Conservation (phyloP, 2,888 invertebrate species). For the Ephialtes manifestator region DNA sequence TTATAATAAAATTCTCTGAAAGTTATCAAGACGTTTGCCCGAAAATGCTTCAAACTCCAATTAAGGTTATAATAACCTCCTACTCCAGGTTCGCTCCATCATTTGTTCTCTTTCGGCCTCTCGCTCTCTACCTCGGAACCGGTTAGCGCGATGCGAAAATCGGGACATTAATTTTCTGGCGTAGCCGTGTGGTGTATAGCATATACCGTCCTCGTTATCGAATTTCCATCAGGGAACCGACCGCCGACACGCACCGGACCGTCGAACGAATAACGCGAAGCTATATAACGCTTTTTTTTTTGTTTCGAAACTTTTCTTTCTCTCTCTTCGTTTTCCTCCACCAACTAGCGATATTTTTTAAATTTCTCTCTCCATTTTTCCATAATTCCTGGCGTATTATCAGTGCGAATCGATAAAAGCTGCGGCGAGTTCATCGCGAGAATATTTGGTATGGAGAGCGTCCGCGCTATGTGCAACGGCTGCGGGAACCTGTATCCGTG, state of each 20-base stretch:
- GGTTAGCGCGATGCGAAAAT: slow-evolving; percentile 63
- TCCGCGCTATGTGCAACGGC: slow-evolving; percentile 43
- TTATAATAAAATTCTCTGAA: background rate
- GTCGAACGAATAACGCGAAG: slow-evolving; percentile 37
- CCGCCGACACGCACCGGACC: slow-evolving; percentile 53
- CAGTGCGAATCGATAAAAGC: slow-evolving; percentile 65
- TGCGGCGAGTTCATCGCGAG: slow-evolving; percentile 55
- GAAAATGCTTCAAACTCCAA: background rate
- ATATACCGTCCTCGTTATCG: slow-evolving; percentile 65
- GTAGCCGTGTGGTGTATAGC: slow-evolving; percentile 18
- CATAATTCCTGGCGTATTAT: slow-evolving; percentile 67
- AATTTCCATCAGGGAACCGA: slow-evolving; percentile 65
- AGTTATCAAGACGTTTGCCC: background rate
- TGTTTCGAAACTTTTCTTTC: slow-evolving; percentile 55
- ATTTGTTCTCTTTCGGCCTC: background rate
- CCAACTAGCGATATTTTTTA: slow-evolving; percentile 54
- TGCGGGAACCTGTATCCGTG: slow-evolving; percentile 36
- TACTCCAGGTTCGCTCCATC: background rate
- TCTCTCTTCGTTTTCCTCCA: slow-evolving; percentile 48
- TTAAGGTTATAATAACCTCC: background rate
- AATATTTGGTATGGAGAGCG: slow-evolving; percentile 53
- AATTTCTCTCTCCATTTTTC: slow-evolving; percentile 54
- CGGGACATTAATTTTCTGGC: slow-evolving; percentile 67
- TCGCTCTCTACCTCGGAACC: slow-evolving; percentile 37
- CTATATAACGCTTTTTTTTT: slow-evolving; percentile 60